phyloP scores from a whole-genome alignment of 2,888 invertebrate species.

The Drosophila setosimentum region DNA sequence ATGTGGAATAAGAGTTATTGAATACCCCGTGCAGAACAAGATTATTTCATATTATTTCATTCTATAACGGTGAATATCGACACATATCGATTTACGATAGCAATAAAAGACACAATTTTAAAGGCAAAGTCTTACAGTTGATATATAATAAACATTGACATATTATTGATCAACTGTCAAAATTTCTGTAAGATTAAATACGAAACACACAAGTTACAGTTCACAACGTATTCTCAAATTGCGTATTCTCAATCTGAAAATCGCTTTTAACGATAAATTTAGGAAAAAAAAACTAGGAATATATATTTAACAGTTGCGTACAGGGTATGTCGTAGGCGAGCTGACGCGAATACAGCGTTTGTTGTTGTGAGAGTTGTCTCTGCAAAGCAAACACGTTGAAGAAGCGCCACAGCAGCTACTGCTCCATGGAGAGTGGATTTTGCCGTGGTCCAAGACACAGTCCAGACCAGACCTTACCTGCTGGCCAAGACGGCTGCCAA shows the following conservation, averaged over 20 bases:
- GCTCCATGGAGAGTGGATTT: conserved; percentile 54
- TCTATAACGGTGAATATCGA: background rate
- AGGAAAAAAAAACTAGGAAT: no score
- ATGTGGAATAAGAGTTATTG: background rate
- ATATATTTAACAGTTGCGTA: no score
- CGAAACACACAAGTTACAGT: background rate
- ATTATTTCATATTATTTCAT: background rate
- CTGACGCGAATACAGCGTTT: background rate
- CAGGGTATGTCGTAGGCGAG: background rate
- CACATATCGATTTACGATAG: background rate
- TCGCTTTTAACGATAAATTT: no score
- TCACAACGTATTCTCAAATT: background rate
- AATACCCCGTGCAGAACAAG: background rate
- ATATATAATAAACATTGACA: background rate
- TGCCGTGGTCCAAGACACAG: conserved; percentile 24
- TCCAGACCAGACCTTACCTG: conserved; percentile 69
- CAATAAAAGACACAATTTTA: background rate
- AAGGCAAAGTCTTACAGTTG: background rate
- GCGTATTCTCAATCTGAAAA: no score
- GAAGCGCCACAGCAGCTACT: conserved; percentile 62
- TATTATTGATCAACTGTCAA: background rate
- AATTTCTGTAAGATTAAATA: background rate
- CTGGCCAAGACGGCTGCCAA: conserved; percentile 65
- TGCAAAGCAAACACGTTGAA: conserved; percentile 65
- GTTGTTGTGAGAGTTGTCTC: conserved; percentile 45